Evolutionary conservation across 1,140 invertebrate genomes (phyloP), one percentile per base, ranked within the genome.

Genomic region (Tetranychus cinnabarinus): DNA sequence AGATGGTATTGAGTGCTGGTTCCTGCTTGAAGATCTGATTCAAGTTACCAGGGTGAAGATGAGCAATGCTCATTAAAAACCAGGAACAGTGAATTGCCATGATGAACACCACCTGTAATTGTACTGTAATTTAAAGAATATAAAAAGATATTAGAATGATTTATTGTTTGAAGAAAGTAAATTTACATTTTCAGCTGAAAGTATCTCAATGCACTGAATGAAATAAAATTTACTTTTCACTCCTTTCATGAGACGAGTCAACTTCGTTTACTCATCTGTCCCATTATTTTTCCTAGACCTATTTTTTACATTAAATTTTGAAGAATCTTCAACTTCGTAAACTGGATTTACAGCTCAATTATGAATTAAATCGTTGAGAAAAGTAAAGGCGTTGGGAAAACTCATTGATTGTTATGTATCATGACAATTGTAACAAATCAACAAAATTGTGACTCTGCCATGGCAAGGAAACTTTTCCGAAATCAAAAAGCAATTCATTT

Each of bases 31-130:
- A 74, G 77, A 92, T 88, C 36, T 85, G 87, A 75, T 92, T 86
- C 64, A 92, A 89, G 73, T 92, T 92, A 61, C 88, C 88, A 62
- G 88, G 88, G 76, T 92, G 88, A 46, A 92, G 72, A 73, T 90
- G 92, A 36, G 88, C 88, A 70, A 92, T 92, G 60, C 85, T 88
- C 86, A 91, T 91, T 42, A 91, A 73, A 72, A 89, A 45, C 87
- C 86, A 47, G 88, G 88, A 13, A 88, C 88, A 0, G 86, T 89
- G 71, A 90, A 92, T 45, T 85, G 84, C 87, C 86, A 91, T 75
- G 92, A 73, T 76, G 87, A 88, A 65, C 79, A 77, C 71, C 86
- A 87, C 73, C 84, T 89, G 71, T 91, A 88, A 56, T 70, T 67
- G 36, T 69, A 63, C 77, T 81, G n/a, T n/a, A 33, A 2, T 2